Percentiles rank a stretch among this genome's conserved stretches.
phyloP scores from a whole-genome alignment of 2,797 vertebrate genomes.

The Lophius americanus region DNA sequence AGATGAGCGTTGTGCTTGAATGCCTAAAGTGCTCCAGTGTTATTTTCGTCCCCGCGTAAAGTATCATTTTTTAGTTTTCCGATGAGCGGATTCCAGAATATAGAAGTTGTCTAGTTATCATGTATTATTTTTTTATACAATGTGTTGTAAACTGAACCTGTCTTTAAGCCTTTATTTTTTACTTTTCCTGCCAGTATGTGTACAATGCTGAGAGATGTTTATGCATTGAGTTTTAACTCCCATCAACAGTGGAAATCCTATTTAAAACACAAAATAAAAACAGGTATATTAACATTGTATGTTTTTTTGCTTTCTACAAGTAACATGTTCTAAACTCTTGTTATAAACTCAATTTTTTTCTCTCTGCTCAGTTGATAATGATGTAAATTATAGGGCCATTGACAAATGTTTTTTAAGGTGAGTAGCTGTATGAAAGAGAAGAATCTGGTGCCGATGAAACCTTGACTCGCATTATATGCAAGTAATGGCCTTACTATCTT shows the following conservation, averaged over 20 bases:
- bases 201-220: slow-evolving; percentile 67
- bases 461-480: too few species aligned
- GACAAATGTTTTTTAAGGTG: too few species aligned
- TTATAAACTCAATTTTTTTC: slow-evolving; percentile 43
- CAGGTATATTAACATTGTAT: slow-evolving; percentile 66
- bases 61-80: slow-evolving; percentile 63
- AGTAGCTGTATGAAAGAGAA: too few species aligned
- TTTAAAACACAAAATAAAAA: slow-evolving; percentile 80
- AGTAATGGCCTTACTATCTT: too few species aligned
- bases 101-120: slow-evolving; percentile 61
- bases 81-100: slow-evolving; percentile 72
- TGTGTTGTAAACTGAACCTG: slow-evolving; percentile 72
- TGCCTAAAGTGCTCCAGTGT: slow-evolving; percentile 72
- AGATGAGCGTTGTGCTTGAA: slow-evolving; percentile 58
- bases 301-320: neutral
- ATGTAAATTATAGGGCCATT: neutral
- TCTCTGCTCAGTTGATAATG: slow-evolving; percentile 32
- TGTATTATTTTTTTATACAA: slow-evolving; percentile 48
- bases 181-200: slow-evolving; percentile 77
- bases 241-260: slow-evolving; percentile 67
- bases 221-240: slow-evolving; percentile 67
- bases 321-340: slow-evolving; percentile 71
- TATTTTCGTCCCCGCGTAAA: slow-evolving; percentile 57
- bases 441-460: too few species aligned
- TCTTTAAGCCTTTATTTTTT: slow-evolving; percentile 61